These are phyloP conservation scores for Drosophila ogumai DNA, from an alignment of 1,140 invertebrate genomes.

Conservation along the genomic window DNA sequence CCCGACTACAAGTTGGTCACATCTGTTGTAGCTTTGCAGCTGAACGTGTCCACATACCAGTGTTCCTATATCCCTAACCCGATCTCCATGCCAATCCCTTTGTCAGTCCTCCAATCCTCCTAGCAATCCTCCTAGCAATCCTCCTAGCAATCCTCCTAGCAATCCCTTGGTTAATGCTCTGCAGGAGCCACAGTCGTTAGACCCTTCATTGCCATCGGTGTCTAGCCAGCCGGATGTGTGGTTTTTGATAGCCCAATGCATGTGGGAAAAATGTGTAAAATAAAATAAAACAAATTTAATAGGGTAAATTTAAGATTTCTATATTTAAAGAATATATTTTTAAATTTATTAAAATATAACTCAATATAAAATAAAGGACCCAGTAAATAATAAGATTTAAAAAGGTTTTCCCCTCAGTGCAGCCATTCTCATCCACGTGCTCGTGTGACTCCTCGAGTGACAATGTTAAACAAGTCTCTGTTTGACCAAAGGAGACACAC, in stretches of 20 bases:
- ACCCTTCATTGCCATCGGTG: constrained; percentile 20
- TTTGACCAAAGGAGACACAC: constrained; percentile 55
- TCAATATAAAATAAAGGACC: background rate
- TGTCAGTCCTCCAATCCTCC: background rate
- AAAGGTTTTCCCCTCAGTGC: constrained; percentile 2
- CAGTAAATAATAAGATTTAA: background rate
- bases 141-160: background rate
- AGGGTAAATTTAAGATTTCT: no score
- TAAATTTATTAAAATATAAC: no score
- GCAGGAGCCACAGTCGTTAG: constrained; percentile 20
- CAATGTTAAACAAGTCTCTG: constrained; percentile 61
- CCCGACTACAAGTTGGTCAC: constrained; percentile 50
- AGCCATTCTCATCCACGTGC: constrained; percentile 16
- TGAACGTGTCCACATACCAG: constrained; percentile 14
- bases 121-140: constrained; percentile 12
- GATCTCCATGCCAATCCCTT: background rate
- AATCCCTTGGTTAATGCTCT: constrained; percentile 43
- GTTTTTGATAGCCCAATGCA: constrained; percentile 1
- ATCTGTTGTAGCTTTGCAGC: constrained; percentile 52
- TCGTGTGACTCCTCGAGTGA: constrained; percentile 47
- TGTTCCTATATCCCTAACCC: background rate
- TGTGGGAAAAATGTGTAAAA: background rate
- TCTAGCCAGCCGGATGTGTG: constrained; percentile 55
- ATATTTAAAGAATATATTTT: no score
- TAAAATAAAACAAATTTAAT: background rate